phyloP scores from a whole-genome alignment of 2,888 invertebrate species.

The Drosophila mimetica region DNA sequence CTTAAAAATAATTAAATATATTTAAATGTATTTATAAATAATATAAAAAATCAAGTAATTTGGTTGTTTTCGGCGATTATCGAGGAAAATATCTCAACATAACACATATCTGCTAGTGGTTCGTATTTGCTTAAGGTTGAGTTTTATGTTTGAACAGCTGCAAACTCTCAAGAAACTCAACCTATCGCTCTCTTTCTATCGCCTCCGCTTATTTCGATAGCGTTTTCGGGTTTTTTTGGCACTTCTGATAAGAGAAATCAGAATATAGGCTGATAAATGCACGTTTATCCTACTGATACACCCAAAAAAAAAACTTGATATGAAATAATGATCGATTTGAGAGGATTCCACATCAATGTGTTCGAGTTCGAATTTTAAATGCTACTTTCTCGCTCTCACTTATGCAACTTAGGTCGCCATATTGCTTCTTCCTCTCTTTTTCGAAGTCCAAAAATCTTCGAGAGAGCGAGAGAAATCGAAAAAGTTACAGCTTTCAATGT shows the following conservation, averaged over 20 bases:
- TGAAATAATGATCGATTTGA: too few species aligned
- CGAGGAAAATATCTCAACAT: neutral
- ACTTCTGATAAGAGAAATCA: slow-evolving; percentile 18
- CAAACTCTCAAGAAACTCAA: neutral
- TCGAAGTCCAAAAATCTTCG: too few species aligned
- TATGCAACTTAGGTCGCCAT: too few species aligned
- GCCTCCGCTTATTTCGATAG: neutral
- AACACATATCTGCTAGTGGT: neutral
- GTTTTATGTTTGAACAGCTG: slow-evolving; percentile 32
- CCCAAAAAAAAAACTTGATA: too few species aligned
- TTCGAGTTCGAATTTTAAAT: too few species aligned
- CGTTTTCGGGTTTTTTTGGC: neutral
- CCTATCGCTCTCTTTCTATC: neutral
- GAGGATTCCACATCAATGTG: too few species aligned
- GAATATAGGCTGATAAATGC: neutral
- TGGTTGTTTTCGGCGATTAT: neutral
- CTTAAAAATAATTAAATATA: too few species aligned
- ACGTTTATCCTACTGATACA: neutral
- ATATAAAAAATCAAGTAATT: neutral
- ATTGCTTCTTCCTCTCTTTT: too few species aligned
- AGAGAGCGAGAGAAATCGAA: too few species aligned
- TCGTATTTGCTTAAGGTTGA: slow-evolving; percentile 5
- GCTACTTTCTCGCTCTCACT: too few species aligned
- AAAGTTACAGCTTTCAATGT: too few species aligned
- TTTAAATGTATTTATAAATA: too few species aligned